Evolutionary conservation across 1,140 invertebrate species (phyloP).

Genomic region (Chionoecetes opilio): DNA sequence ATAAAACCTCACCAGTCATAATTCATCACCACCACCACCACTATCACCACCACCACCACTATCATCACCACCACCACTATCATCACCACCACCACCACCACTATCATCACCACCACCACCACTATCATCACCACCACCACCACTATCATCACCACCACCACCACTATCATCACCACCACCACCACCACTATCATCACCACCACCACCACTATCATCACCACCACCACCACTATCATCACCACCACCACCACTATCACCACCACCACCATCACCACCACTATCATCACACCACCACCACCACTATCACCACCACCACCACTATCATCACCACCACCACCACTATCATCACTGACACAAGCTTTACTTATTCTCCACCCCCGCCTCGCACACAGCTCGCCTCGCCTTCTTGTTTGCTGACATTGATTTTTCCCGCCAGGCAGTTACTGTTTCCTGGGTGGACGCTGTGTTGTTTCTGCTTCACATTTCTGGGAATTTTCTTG

Average conservation of each 20-base stretch:
- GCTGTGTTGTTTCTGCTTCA: no score
- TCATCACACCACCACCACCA: conserved; percentile 13
- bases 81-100: not conserved
- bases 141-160: not conserved
- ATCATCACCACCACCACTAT: not conserved
- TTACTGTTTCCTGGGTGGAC: no score
- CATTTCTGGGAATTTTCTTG: no score
- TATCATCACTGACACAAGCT: not conserved
- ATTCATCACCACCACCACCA: not conserved
- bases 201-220: no score
- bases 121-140: no score
- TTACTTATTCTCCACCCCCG: not conserved
- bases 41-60: not conserved
- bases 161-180: no score
- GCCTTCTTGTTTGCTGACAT: not conserved
- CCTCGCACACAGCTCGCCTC: not conserved
- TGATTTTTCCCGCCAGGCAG: no score
- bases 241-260: not conserved
- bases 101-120: no score
- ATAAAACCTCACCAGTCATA: no score
- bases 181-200: no score
- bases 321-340: not conserved
- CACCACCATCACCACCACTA: not conserved
- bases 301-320: no score
- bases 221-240: no score